Evolutionary conservation across 2,113 vertebrate genomes (phyloP).

Genomic region (Dinomys branickii): DNA sequence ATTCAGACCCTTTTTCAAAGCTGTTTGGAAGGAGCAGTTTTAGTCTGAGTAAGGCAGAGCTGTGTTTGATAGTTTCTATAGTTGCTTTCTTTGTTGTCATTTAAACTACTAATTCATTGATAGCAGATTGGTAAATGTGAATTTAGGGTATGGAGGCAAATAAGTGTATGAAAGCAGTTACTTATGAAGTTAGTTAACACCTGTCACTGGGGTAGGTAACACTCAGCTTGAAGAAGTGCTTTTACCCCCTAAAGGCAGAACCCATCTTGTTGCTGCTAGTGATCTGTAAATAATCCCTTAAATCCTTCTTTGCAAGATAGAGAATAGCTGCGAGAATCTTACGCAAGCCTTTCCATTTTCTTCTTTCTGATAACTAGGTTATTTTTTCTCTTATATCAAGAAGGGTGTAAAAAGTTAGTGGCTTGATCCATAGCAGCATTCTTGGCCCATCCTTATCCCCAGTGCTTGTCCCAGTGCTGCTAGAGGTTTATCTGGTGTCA

Average conservation of each 20-base stretch:
- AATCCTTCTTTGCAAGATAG: background rate
- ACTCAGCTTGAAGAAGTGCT: background rate
- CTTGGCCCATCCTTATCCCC: background rate
- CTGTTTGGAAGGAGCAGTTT: slow-evolving; percentile 45
- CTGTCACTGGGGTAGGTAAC: background rate
- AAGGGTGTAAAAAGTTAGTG: background rate
- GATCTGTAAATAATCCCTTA: slow-evolving; percentile 19
- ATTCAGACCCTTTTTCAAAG: slow-evolving; percentile 34
- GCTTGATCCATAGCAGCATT: background rate
- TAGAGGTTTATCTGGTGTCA: background rate
- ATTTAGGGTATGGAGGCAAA: background rate
- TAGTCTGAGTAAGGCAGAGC: slow-evolving; percentile 27
- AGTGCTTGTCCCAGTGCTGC: background rate
- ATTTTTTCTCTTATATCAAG: slow-evolving; percentile 19
- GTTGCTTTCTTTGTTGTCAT: background rate
- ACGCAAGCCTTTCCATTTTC: background rate
- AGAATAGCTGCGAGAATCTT: background rate
- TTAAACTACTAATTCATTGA: slow-evolving; percentile 12
- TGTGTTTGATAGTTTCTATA: background rate
- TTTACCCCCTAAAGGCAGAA: background rate
- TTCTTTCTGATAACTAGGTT: background rate
- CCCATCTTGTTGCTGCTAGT: background rate
- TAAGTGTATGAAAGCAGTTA: background rate
- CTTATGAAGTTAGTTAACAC: background rate
- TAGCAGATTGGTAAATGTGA: background rate